Base-by-base conservation (phyloP, 2,113 vertebrate species). In the Ceratotherium simum region DNA sequence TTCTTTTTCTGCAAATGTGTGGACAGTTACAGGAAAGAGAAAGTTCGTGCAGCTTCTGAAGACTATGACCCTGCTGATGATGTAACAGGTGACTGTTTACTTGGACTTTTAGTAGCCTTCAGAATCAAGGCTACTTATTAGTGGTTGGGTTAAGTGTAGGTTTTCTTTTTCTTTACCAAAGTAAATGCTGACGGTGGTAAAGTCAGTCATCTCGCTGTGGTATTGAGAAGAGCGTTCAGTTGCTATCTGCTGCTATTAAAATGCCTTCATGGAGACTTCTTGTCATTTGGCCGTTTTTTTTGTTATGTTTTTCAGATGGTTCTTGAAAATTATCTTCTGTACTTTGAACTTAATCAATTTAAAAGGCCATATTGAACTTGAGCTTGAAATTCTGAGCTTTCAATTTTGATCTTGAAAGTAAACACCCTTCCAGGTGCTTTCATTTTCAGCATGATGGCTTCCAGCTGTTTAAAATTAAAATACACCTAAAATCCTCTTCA, bases 301-400 rank as follows among this genome's bases (percentile, higher is more conserved):
- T 39, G n/a, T 54, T 75, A 39, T 90, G 60, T 73, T 89, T 92
- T 92, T 85, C 76, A 79, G 46, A 13, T 88, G 78, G 48, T 29
- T 86, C 83, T 88, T 96, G 82, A 96, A 84, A 91, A 65, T 84
- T 81, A 65, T 67, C 46, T 87, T 91, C 80, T 94, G 16, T 69
- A 46, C 64, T 96, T 97, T 90, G 65, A 96, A 94, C 87, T 90
- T 95, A 54, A 62, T 95, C 89, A 86, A 20, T 69, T 51, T 78
- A 51, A 80, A 97, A 92, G 79, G 23, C 78, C 17, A 2, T 80
- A 20, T 70, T 69, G 36, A 96, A 94, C 70, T 58, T 72, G 83
- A 90, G 36, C 36, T 90, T 90, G 60, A 83, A 85, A 87, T 92
- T 79, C 91, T 86, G 89, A 78, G 70, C 67, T 88, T 96, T 78